Conservation (phyloP, 2,113 vertebrate genomes). For the Lampris incognitus region DNA sequence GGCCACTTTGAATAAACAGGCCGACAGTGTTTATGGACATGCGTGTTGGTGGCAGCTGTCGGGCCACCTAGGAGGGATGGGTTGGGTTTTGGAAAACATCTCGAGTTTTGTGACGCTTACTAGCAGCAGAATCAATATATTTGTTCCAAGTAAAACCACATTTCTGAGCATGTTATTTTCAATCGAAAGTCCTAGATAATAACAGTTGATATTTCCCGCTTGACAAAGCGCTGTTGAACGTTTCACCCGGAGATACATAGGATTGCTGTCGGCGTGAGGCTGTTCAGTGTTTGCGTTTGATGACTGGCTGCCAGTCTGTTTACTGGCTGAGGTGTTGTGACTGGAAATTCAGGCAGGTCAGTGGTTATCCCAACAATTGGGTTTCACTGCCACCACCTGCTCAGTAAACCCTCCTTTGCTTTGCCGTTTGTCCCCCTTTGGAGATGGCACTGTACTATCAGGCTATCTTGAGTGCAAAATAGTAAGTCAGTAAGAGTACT, state of each 20-base stretch:
- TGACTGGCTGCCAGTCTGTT: slow-evolving; percentile 35
- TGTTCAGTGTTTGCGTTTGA: slow-evolving; percentile 50
- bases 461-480: neutral
- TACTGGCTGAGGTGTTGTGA: slow-evolving; percentile 67
- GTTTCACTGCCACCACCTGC: slow-evolving; percentile 61
- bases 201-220: neutral
- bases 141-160: slow-evolving; percentile 1
- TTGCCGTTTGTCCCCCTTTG: slow-evolving; percentile 30
- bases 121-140: neutral
- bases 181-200: slow-evolving; percentile 16
- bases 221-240: neutral
- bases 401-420: slow-evolving; percentile 20
- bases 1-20: slow-evolving; percentile 69
- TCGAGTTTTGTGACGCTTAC: neutral
- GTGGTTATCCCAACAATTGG: slow-evolving; percentile 54
- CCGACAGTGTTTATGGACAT: slow-evolving; percentile 60
- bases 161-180: neutral
- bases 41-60: slow-evolving; percentile 54
- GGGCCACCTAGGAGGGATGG: slow-evolving; percentile 33
- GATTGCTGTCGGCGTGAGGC: neutral
- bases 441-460: neutral
- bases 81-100: neutral
- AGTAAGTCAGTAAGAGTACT: neutral
- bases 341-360: slow-evolving; percentile 69
- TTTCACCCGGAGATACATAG: neutral